A percentile compares a stretch with the other conserved stretches of the same genome.
phyloP scores from a whole-genome alignment of 2,113 vertebrate species.

The Oryzias woworae region DNA sequence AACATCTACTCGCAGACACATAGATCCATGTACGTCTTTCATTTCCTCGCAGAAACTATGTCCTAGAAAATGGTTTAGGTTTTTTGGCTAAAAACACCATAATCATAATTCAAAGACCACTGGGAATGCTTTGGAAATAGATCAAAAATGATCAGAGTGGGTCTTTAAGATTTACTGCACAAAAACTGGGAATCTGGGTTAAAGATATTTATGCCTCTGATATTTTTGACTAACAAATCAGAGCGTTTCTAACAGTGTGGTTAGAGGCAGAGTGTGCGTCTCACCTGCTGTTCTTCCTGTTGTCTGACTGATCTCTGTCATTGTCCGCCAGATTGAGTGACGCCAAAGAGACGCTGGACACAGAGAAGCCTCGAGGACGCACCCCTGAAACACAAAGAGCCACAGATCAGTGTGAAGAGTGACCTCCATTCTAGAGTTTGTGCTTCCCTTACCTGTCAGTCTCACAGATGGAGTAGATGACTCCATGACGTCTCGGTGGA shows the following conservation, averaged over 20 bases:
- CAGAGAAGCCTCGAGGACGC: conserved; percentile 84
- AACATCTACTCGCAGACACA: no score
- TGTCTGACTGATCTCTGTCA: conserved; percentile 86
- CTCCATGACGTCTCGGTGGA: conserved; percentile 90
- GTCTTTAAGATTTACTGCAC: no score
- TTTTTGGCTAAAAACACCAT: no score
- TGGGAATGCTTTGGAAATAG: no score
- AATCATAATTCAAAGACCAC: no score
- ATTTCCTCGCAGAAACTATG: no score
- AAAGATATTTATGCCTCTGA: not conserved
- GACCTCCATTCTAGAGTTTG: rapidly evolving
- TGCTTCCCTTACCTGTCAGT: conserved; percentile 80
- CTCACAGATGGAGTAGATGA: conserved; percentile 83
- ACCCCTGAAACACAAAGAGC: conserved; percentile 73
- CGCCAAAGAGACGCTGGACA: conserved; percentile 93
- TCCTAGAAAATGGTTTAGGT: no score
- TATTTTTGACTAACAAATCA: not conserved
- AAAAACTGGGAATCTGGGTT: not conserved
- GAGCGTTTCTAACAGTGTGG: not conserved
- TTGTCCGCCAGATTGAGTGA: conserved; percentile 91
- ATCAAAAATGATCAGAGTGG: no score
- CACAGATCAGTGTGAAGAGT: not conserved
- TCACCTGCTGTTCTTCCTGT: conserved; percentile 92
- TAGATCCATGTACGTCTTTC: no score
- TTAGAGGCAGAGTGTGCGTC: not conserved